phyloP scores from a whole-genome alignment of 2,888 invertebrate genomes.

The Euplagia quadripunctaria region DNA sequence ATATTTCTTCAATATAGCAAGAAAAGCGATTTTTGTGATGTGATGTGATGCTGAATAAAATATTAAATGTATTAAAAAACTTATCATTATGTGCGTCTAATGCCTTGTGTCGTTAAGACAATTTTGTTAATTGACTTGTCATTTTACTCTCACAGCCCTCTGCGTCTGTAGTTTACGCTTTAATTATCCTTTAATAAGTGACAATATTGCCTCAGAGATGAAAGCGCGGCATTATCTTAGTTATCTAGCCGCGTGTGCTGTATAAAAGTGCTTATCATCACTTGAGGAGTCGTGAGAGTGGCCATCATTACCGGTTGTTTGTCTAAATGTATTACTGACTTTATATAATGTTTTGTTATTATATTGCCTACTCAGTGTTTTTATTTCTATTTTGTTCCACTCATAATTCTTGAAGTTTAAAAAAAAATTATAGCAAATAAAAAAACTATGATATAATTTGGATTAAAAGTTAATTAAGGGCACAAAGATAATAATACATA shows the following conservation, averaged over 20 bases:
- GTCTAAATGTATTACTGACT: too few species aligned
- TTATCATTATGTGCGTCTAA: too few species aligned
- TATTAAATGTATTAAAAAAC: too few species aligned
- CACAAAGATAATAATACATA: too few species aligned
- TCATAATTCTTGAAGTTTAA: too few species aligned
- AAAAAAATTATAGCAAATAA: too few species aligned
- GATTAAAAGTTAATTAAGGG: too few species aligned
- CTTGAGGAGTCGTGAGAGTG: neutral
- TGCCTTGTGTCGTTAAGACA: neutral
- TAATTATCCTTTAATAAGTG: constrained; percentile 11
- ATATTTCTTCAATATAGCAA: neutral
- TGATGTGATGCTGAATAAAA: neutral
- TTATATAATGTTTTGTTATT: too few species aligned
- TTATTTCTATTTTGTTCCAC: too few species aligned
- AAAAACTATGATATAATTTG: too few species aligned
- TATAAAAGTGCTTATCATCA: constrained; percentile 9
- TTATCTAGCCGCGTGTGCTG: neutral
- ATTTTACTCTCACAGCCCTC: neutral
- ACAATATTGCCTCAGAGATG: constrained; percentile 14
- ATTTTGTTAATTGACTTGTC: neutral
- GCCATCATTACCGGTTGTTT: neutral
- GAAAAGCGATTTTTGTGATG: neutral
- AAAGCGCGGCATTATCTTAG: constrained; percentile 4
- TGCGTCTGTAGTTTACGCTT: neutral
- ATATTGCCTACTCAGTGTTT: too few species aligned